Evolutionary conservation across 1,140 invertebrate genomes (phyloP), one percentile per base, ranked within the genome.

Genomic region (Achroia grisella): DNA sequence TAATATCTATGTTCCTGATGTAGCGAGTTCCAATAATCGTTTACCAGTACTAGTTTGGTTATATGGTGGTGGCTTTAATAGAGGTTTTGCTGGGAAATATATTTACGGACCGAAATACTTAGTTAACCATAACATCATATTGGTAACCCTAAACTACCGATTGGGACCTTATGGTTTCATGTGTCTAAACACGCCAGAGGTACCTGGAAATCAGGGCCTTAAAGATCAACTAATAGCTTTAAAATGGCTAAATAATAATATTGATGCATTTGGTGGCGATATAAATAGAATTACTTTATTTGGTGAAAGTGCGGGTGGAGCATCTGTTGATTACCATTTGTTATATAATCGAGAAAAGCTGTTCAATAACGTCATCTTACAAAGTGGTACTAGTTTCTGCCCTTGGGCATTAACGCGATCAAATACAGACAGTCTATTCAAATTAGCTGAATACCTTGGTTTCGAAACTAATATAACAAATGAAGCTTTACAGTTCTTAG

Each of bases 21-120:
- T 33, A 4, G 56, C 51, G 13, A 42, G 29, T 8, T 23, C 33
- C 2, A 11, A 40, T 8, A 46, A 48, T 15, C 41, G 35, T 29
- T 49, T 59, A 4, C 89, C 92, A 0, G 91, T 93, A 0, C 87
- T 93, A 76, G 86, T 93, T 3, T 93, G 86, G 71, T 88, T 94
- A 14, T 90, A 92, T 64, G 92, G 92, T 4, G 92, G 92, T 11
- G 89, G 71, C 28, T 91, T 92, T 54, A 60, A 74, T 4, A 44
- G 64, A 5, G 90, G 90, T 1, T 89, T 88, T 1, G 62, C 61
- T 28, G 52, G 42, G 9, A 53, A 33, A 44, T 23, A 73, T n/a
- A 31, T 79, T 2, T 86, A 87, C 52, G 73, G 81, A 5, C 80
- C 43, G 6, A 36, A 12, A 30, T 37, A 23, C 37, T 35, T 44